Conservation (phyloP, 2,888 invertebrate genomes). For the Polia nebulosa region DNA sequence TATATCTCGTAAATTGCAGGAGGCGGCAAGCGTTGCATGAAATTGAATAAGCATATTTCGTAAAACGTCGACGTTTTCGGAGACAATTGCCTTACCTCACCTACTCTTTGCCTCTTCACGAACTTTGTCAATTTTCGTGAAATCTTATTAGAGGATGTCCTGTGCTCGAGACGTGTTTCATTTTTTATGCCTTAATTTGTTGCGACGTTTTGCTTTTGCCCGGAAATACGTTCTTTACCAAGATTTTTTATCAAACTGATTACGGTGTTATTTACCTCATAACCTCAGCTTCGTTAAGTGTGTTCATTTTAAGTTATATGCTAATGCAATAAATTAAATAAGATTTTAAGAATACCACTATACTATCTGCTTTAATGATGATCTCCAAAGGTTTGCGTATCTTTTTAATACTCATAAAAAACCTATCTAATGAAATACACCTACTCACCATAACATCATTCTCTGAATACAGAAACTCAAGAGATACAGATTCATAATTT, state of each 20-base stretch:
- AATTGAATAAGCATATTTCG: conserved; percentile 92
- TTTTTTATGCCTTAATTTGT: conserved; percentile 74
- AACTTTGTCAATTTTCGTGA: conserved; percentile 90
- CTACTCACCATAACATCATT: background rate
- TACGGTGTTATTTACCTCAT: background rate
- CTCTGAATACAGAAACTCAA: background rate
- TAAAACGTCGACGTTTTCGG: conserved; percentile 91
- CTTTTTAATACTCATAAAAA: background rate
- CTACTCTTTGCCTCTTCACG: conserved; percentile 89
- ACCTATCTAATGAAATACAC: background rate
- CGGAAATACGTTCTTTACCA: conserved; percentile 19
- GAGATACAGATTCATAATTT: conserved; percentile 29
- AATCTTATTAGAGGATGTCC: conserved; percentile 89
- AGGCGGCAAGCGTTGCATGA: conserved; percentile 91
- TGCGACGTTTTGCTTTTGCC: conserved; percentile 51
- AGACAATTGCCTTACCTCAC: conserved; percentile 92
- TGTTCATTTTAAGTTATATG: background rate
- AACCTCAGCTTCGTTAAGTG: background rate
- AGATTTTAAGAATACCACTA: background rate
- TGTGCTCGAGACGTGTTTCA: conserved; percentile 81
- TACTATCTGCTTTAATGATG: too few relatives aligned
- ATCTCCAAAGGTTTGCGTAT: background rate
- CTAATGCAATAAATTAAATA: background rate
- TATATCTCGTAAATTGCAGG: conserved; percentile 91
- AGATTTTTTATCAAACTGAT: conserved; percentile 16